These are phyloP conservation scores for Calidris pygmaea DNA, from an alignment of 2,113 vertebrate species.

Conservation along the genomic window DNA sequence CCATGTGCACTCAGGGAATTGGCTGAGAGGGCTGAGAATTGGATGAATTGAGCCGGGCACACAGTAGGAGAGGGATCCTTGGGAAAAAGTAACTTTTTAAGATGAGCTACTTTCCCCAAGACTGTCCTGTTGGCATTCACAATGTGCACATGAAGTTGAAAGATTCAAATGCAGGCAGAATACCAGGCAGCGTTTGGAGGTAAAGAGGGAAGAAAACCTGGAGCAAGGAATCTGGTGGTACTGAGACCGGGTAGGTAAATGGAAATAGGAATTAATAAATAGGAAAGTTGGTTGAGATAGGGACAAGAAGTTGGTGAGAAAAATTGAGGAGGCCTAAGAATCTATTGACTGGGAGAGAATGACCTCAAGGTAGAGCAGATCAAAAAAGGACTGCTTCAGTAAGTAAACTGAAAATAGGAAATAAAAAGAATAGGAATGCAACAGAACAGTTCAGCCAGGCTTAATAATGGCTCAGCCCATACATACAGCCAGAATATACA, in stretches of 20 bases:
- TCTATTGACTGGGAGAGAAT: neutral
- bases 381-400: neutral
- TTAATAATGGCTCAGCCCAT: neutral
- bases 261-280: neutral
- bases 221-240: neutral
- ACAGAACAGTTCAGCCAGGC: neutral
- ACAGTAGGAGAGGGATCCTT: neutral
- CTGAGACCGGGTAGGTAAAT: neutral
- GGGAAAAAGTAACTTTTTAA: neutral
- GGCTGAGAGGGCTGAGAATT: neutral
- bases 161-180: neutral
- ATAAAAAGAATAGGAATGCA: neutral
- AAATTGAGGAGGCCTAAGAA: neutral
- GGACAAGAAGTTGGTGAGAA: neutral
- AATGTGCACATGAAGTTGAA: neutral
- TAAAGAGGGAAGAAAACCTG: neutral
- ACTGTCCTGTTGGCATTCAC: neutral
- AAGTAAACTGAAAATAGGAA: neutral
- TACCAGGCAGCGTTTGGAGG: rapidly evolving
- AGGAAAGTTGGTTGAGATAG: neutral
- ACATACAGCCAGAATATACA: neutral
- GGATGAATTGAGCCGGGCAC: neutral
- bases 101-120: neutral
- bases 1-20: rapidly evolving
- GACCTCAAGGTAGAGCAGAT: neutral